Evolutionary conservation across 2,888 invertebrate species (phyloP), one percentile per base, ranked within the genome.

Genomic region (Pyrochroa serraticornis): DNA sequence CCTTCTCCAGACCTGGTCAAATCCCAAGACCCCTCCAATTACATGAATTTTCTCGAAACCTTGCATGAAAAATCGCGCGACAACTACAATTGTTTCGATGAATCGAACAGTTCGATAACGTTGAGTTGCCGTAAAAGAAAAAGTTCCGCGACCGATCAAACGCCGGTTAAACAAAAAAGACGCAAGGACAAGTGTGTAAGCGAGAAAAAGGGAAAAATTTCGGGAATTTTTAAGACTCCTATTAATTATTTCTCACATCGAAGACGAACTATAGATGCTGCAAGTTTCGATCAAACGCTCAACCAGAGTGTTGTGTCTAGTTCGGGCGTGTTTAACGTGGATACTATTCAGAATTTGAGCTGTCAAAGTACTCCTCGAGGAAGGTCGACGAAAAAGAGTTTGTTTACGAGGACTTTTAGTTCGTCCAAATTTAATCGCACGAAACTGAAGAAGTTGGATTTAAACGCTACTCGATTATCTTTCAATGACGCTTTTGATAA

Each of bases 221-320:
- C 77, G 0, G 71, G 69, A 48, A 74, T 79, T 49, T 78, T 79
- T 52, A 75, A 76, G 52, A 79, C 78, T 0, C 78, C 78, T 0
- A 68, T 79, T 2, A 75, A 71, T 52, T 78, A 77, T 64, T 74
- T 79, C 55, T 73, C 78, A 7, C 75, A 77, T 61, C 71, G 79
- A 14, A 65, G 79, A 53, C 69, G 77, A 6, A 79, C 78, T 0
- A 77, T 77, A 10, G 76, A 77, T 49, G 69, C 73, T 3, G 56
- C 71, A 3, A 66, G 58, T 43, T 70, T 72, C 42, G 71, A 70
- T 48, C 71, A 71, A 54, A 74, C 68, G 47, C 65, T 77, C 44
- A 75, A 77, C 61, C 73, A 75, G 10, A 78, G 75, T 55, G 72
- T 77, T 9, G 63, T 74, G 12, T 77, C 79, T 0, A 73, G 69